Conservation (phyloP, 1,140 invertebrate genomes). For the Gonioctena quinquepunctata region DNA sequence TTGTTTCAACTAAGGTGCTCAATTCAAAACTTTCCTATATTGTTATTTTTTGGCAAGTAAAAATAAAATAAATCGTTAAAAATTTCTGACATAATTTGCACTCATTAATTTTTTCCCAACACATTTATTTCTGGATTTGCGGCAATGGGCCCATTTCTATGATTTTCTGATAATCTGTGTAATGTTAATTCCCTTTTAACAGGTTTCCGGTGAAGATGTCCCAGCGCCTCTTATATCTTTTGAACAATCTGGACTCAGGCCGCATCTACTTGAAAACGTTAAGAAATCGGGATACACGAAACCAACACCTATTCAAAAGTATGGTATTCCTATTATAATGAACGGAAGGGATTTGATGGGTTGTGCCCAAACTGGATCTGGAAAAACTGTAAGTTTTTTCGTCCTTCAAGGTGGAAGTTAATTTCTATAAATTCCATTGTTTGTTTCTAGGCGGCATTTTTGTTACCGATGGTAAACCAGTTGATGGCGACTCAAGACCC, state of each 20-base stretch:
- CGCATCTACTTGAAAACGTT: conserved; percentile 77
- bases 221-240: conserved; percentile 71
- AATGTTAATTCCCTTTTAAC: no score
- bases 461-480: conserved; percentile 85
- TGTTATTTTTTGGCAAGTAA: no score
- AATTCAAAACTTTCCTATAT: no score
- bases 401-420: background rate
- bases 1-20: no score
- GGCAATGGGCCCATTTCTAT: no score
- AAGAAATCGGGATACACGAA: conserved; percentile 78
- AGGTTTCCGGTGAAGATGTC: conserved; percentile 73
- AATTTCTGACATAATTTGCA: no score
- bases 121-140: no score
- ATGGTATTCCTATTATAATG: conserved; percentile 83
- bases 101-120: no score
- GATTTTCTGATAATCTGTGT: no score
- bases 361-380: conserved; percentile 97
- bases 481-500: conserved; percentile 65
- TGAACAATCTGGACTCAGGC: conserved; percentile 68
- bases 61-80: no score
- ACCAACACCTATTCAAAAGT: conserved; percentile 93
- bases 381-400: conserved; percentile 67
- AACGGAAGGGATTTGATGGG: conserved; percentile 88
- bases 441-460: conserved; percentile 78
- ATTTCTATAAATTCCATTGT: background rate